A percentile compares a stretch with the other conserved stretches of the same genome.
phyloP scores from a whole-genome alignment of 2,113 vertebrate species.

The Phalacrocorax brasilianus region DNA sequence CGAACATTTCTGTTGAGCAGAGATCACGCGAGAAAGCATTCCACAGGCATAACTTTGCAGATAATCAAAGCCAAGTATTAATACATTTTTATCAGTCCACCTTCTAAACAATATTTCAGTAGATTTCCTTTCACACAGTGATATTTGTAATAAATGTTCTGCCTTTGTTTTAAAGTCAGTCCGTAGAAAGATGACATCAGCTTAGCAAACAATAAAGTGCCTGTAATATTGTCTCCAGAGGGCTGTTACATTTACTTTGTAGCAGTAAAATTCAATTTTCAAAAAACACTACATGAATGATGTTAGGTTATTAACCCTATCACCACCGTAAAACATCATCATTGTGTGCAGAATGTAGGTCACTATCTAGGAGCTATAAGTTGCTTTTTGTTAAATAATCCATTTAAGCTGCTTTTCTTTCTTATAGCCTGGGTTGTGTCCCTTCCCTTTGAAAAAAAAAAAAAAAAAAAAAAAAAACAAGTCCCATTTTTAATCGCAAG shows the following conservation, averaged over 20 bases:
- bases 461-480: background rate
- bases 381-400: slow-evolving; percentile 81
- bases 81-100: slow-evolving; percentile 82
- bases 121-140: slow-evolving; percentile 98
- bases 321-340: slow-evolving; percentile 76
- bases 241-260: slow-evolving; percentile 92
- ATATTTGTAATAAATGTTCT: slow-evolving; percentile 93
- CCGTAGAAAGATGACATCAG: slow-evolving; percentile 97
- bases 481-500: slow-evolving; percentile 46
- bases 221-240: slow-evolving; percentile 94
- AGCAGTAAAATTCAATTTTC: slow-evolving; percentile 91
- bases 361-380: slow-evolving; percentile 76
- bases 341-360: slow-evolving; percentile 80
- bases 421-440: slow-evolving; percentile 47
- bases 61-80: slow-evolving; percentile 80
- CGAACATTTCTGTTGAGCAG: slow-evolving; percentile 54
- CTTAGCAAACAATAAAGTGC: slow-evolving; percentile 96
- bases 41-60: slow-evolving; percentile 74
- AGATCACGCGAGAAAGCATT: slow-evolving; percentile 68
- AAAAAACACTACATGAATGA: slow-evolving; percentile 85
- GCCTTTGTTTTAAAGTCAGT: slow-evolving; percentile 92
- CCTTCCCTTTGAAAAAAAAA: slow-evolving; percentile 26
- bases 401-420: slow-evolving; percentile 79
- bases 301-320: slow-evolving; percentile 85
- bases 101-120: slow-evolving; percentile 89